These are phyloP conservation scores for Neosilurus mollespiculum DNA, from an alignment of 2,797 vertebrate species.

Conservation along the genomic window DNA sequence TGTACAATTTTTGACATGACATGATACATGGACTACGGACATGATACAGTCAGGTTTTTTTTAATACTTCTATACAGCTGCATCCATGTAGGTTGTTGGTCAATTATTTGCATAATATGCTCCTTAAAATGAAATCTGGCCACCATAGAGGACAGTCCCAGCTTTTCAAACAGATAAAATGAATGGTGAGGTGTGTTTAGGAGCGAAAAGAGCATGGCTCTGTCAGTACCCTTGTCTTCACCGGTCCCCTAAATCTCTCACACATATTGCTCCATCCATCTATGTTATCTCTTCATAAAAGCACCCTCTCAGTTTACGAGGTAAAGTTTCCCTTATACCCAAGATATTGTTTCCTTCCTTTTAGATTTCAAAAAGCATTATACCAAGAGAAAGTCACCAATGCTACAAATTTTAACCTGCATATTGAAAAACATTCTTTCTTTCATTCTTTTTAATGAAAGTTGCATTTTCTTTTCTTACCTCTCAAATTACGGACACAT, in stretches of 20 bases:
- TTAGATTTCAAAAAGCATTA: conserved; percentile 52
- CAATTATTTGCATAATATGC: background rate
- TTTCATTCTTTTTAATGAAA: conserved; percentile 36
- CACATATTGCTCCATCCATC: conserved; percentile 62
- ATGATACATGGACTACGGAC: background rate
- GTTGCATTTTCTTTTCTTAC: conserved; percentile 46
- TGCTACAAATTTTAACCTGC: conserved; percentile 40
- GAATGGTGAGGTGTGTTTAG: conserved; percentile 51
- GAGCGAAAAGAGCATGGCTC: conserved; percentile 45
- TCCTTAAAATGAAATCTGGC: conserved; percentile 33
- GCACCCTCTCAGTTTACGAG: conserved; percentile 50
- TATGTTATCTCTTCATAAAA: conserved; percentile 60
- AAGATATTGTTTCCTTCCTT: conserved; percentile 56
- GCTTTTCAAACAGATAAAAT: conserved; percentile 49
- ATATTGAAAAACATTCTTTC: conserved; percentile 42
- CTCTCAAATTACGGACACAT: conserved; percentile 70
- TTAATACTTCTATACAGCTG: background rate
- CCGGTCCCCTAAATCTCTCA: conserved; percentile 55
- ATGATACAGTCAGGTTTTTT: background rate
- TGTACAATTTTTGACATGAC: too few relatives aligned
- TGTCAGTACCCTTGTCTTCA: conserved; percentile 54
- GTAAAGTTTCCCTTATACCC: conserved; percentile 31
- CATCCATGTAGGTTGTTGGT: background rate
- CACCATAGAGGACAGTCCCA: conserved; percentile 45
- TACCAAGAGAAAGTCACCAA: conserved; percentile 45